phyloP scores from a whole-genome alignment of 2,888 invertebrate species.

The Nephrotoma appendiculata region DNA sequence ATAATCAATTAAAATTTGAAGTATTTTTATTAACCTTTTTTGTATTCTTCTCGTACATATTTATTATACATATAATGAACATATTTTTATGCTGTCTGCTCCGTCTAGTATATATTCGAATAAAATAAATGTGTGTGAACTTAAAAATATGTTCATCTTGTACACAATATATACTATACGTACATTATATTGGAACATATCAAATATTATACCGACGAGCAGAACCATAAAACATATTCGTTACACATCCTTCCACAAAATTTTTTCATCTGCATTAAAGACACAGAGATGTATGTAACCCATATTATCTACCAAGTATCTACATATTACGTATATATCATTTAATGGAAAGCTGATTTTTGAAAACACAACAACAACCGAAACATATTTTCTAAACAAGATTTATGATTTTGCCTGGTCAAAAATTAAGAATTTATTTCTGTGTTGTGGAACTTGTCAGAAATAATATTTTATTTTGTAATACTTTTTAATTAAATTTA shows the following conservation, averaged over 20 bases:
- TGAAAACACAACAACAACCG: neutral
- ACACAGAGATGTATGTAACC: too few species aligned
- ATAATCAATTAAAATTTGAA: neutral
- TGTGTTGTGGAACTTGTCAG: neutral
- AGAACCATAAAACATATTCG: neutral
- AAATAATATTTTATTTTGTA: neutral
- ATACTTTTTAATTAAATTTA: neutral
- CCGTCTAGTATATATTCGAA: neutral
- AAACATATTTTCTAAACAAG: neutral
- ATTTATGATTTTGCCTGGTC: neutral
- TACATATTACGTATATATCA: neutral
- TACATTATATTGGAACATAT: neutral
- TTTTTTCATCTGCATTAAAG: neutral
- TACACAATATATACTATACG: too few species aligned
- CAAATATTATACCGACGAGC: neutral
- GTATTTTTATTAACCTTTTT: neutral
- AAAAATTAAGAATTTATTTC: neutral
- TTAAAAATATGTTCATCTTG: neutral
- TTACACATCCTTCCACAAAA: neutral
- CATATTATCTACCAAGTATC: neutral
- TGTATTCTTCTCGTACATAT: neutral
- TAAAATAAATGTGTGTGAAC: neutral
- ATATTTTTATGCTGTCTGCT: neutral
- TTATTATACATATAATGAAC: neutral
- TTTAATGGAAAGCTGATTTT: neutral